Evolutionary conservation across 2,113 vertebrate species (phyloP), one percentile per base, ranked within the genome.

Genomic region (Circaetus cinerascens): DNA sequence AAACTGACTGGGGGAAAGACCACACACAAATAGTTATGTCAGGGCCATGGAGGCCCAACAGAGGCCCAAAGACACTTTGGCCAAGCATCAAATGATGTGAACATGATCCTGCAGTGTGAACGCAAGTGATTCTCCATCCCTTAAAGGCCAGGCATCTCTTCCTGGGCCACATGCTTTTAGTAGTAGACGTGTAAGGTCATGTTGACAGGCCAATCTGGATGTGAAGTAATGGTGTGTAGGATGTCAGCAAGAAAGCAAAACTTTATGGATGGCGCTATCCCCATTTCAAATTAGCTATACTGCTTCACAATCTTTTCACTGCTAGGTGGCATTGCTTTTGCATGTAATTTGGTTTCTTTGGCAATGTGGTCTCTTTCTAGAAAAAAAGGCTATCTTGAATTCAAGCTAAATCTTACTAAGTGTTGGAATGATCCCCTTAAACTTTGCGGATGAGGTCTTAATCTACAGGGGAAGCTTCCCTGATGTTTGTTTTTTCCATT

Each of bases 321-420:
- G 82, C 43, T 76, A 62, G 82, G n/a, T 90, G 55, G 25, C 67
- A 83, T 88, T 95, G 72, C 32, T 83, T 95, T 86, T 91, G 76
- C n/a, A 2, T 50, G n/a, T 53, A 22, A 40, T 89, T 89, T 67
- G 32, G 4, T 59, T 89, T 91, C 59, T 84, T 69, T 81, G 63
- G 50, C 46, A 77, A 17, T 55, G 13, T 45, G 34, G 78, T 93
- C 5, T 8, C 34, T 84, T 84, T 71, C 53, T 55, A 55, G 88
- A 86, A 66, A 57, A 86, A 90, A 91, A 57, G 15, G 7, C 38
- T 79, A 7, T 68, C 29, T 64, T 60, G 62, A 69, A 76, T 92
- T 77, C 32, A 76, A 56, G 26, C 14, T 86, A 84, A 64, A 32
- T 83, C 38, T 68, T 90, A 51, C 20, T 41, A 26, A 55, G 17